Evolutionary conservation across 2,888 invertebrate genomes (phyloP).

Genomic region (Amblyjoppa proteus): DNA sequence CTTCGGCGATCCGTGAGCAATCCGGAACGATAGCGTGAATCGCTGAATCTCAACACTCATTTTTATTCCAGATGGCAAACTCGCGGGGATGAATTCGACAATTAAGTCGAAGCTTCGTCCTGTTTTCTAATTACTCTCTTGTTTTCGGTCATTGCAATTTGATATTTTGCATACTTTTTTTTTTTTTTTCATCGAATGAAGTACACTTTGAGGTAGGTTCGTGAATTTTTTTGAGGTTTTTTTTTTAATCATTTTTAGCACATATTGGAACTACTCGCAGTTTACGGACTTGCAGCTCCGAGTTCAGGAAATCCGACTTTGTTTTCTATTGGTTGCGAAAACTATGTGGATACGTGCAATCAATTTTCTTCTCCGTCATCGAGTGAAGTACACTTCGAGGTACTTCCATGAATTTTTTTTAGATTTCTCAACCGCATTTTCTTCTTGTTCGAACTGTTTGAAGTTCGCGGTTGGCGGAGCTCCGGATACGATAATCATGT

Average conservation of each 20-base stretch:
- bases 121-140: background rate
- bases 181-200: background rate
- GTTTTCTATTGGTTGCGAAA: background rate
- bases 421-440: background rate
- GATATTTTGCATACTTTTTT: background rate
- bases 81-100: background rate
- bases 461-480: background rate
- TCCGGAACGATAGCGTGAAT: slow-evolving; percentile 2
- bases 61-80: background rate
- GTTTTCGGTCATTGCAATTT: background rate
- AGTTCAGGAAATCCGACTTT: background rate
- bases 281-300: background rate
- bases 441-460: background rate
- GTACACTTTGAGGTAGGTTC: background rate
- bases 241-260: background rate
- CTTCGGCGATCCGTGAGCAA: slow-evolving; percentile 24
- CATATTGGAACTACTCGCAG: background rate
- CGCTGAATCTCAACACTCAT: background rate
- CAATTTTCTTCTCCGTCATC: background rate
- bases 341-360: background rate
- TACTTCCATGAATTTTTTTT: background rate
- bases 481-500: background rate
- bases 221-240: background rate
- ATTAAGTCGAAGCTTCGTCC: background rate
- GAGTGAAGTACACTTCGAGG: background rate